These are phyloP conservation scores for Rhincodon typus DNA, from an alignment of 2,797 vertebrate species.

Conservation along the genomic window DNA sequence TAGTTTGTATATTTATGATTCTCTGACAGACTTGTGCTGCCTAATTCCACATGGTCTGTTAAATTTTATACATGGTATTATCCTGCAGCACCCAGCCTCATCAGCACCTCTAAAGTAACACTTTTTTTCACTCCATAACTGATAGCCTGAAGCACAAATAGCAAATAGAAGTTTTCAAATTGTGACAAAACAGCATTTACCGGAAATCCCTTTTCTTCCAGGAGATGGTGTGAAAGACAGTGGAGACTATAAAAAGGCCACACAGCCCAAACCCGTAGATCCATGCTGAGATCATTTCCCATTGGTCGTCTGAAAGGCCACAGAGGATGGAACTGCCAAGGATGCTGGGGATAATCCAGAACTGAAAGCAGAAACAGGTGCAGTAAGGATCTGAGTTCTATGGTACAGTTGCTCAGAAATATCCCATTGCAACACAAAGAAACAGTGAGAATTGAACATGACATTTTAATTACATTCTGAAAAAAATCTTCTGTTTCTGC, in stretches of 20 bases:
- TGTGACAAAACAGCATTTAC: conserved; percentile 49
- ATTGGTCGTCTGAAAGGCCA: conserved; percentile 78
- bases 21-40: too few relatives aligned
- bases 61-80: background rate
- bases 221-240: conserved; percentile 82
- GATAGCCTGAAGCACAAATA: background rate
- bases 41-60: too few relatives aligned
- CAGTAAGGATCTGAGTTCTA: background rate
- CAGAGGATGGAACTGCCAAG: conserved; percentile 81
- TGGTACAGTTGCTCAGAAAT: background rate
- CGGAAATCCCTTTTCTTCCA: conserved; percentile 93
- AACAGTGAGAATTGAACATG: background rate
- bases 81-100: background rate
- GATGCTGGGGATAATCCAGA: conserved; percentile 92
- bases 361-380: conserved; percentile 45
- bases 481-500: background rate
- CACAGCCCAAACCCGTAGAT: conserved; percentile 76
- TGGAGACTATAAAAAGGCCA: conserved; percentile 85
- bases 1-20: too few relatives aligned
- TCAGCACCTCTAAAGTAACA: background rate
- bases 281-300: conserved; percentile 70
- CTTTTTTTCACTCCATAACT: background rate
- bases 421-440: background rate
- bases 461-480: background rate
- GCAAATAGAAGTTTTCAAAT: background rate